phyloP scores from a whole-genome alignment of 2,888 invertebrate genomes.

The Cantharis rufa region DNA sequence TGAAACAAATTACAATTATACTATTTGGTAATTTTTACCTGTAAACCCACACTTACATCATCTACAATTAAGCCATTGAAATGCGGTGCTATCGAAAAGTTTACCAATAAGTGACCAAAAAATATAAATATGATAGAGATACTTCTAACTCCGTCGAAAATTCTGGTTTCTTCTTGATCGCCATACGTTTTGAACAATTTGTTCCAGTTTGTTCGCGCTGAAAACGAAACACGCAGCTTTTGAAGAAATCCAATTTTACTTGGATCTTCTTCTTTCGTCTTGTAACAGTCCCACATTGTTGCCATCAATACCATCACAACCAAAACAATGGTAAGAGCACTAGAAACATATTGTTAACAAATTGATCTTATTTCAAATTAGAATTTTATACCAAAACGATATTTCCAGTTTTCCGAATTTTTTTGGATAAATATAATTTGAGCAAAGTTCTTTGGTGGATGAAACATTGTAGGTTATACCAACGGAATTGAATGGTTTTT shows the following conservation, averaged over 20 bases:
- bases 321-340: neutral
- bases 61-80: neutral
- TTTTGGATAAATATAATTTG: neutral
- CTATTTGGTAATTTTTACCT: too few species aligned
- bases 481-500: too few species aligned
- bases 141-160: neutral
- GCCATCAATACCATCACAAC: neutral
- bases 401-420: neutral
- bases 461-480: too few species aligned
- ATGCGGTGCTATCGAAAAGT: rapidly evolving
- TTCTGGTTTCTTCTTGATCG: neutral
- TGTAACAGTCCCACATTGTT: neutral
- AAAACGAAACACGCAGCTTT: neutral
- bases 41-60: neutral
- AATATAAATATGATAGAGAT: neutral
- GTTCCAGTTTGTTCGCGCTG: neutral
- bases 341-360: neutral
- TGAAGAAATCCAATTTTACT: neutral
- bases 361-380: neutral
- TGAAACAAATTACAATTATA: too few species aligned
- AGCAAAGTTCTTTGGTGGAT: neutral
- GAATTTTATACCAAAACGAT: neutral
- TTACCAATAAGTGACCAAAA: neutral
- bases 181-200: neutral
- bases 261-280: neutral